phyloP scores from a whole-genome alignment of 2,797 vertebrate species.

The Apodemus agrarius region DNA sequence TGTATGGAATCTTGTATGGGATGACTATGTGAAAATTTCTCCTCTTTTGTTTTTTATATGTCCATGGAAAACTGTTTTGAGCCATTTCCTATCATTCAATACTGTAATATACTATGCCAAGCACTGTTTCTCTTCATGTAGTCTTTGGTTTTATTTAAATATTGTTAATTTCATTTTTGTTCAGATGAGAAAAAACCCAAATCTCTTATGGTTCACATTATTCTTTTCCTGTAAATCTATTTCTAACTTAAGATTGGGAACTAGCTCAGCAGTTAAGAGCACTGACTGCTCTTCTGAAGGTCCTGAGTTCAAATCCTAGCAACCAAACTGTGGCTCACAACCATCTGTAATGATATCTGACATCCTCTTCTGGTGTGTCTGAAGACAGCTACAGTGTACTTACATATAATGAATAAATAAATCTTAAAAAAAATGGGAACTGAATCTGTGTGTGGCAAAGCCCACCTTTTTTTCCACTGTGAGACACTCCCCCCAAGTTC shows the following conservation, averaged over 20 bases:
- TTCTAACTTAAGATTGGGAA: not conserved
- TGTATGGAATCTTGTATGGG: not conserved
- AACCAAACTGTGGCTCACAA: too few relatives aligned
- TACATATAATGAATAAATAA: too few relatives aligned
- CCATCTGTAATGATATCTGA: too few relatives aligned
- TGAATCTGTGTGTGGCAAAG: not conserved
- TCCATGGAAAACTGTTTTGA: not conserved
- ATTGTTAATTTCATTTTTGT: not conserved
- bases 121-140: not conserved
- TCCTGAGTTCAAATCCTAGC: too few relatives aligned
- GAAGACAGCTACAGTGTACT: too few relatives aligned
- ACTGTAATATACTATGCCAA: not conserved
- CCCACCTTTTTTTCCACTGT: not conserved
- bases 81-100: not conserved
- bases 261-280: not conserved
- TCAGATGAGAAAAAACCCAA: conserved; percentile 51
- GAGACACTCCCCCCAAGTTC: not conserved
- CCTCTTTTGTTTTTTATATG: not conserved
- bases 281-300: too few relatives aligned
- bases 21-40: not conserved
- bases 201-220: not conserved
- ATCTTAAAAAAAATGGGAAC: not conserved
- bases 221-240: not conserved
- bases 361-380: too few relatives aligned
- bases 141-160: not conserved